These are phyloP conservation scores for Trichechus manatus DNA, from an alignment of 2,113 vertebrate genomes.

Conservation along the genomic window DNA sequence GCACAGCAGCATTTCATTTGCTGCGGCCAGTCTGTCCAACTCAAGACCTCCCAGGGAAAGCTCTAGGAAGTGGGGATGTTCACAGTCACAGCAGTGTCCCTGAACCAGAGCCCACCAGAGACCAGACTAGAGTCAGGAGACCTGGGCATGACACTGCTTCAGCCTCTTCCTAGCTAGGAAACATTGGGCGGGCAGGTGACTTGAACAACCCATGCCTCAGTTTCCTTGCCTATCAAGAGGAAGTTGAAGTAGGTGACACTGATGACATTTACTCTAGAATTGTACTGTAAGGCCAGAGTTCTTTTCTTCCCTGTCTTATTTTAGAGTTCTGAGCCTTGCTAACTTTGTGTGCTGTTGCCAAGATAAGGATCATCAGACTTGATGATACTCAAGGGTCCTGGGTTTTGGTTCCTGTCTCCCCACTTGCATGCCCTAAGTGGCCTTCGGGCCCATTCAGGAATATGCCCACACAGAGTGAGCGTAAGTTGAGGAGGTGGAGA, in stretches of 20 bases:
- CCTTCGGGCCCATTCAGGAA: background rate
- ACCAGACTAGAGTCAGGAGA: background rate
- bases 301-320: background rate
- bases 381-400: background rate
- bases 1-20: background rate
- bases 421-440: background rate
- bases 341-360: background rate
- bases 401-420: background rate
- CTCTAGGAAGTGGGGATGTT: background rate
- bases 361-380: background rate
- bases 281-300: background rate
- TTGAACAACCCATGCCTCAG: background rate
- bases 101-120: background rate
- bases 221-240: background rate
- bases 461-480: background rate
- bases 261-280: background rate
- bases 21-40: background rate
- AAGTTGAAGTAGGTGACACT: background rate
- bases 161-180: background rate
- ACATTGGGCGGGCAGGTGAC: background rate
- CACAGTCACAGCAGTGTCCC: background rate
- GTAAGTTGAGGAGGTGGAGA: background rate
- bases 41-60: constrained; percentile 49
- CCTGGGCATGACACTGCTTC: background rate
- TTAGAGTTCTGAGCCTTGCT: background rate